Percentiles rank a stretch among this genome's conserved stretches.
Conservation (phyloP, 2,797 vertebrate species). For the Xenentodon cancila region DNA sequence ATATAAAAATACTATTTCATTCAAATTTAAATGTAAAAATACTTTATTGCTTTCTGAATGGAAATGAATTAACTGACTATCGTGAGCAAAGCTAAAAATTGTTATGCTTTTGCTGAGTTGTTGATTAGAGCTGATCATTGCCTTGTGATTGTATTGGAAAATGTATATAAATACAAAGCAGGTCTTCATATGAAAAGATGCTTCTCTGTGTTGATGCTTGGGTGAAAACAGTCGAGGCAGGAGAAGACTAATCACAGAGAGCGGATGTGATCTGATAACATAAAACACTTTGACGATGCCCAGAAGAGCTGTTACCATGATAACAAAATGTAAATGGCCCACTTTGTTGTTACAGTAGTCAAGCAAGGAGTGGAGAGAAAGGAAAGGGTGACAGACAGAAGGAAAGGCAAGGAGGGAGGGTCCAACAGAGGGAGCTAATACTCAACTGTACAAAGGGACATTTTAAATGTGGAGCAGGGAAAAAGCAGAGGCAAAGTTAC, state of each 20-base stretch:
- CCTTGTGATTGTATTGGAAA: background rate
- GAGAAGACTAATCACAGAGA: constrained; percentile 18
- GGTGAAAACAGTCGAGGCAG: constrained; percentile 12
- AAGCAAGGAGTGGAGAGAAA: constrained; percentile 25
- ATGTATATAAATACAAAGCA: background rate
- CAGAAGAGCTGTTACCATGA: constrained; percentile 60
- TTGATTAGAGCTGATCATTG: too few species aligned
- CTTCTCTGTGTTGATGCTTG: background rate
- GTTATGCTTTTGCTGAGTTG: too few species aligned
- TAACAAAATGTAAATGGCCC: constrained; percentile 60
- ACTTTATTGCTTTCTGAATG: too few species aligned
- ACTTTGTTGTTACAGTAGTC: constrained; percentile 36
- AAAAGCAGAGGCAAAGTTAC: constrained; percentile 61
- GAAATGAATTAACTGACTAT: background rate
- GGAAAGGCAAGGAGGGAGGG: constrained; percentile 9
- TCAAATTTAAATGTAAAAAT: background rate
- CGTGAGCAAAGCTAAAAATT: too few species aligned
- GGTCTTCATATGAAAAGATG: background rate
- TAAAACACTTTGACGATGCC: constrained; percentile 36
- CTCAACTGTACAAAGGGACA: constrained; percentile 39
- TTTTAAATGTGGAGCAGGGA: constrained; percentile 54
- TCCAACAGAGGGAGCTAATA: background rate
- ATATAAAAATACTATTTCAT: background rate
- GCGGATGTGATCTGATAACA: constrained; percentile 32
- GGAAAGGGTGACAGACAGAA: constrained; percentile 11